A percentile compares a stretch with the other conserved stretches of the same genome.
phyloP scores from a whole-genome alignment of 2,797 vertebrate species.

The Rhynchonycteris naso region DNA sequence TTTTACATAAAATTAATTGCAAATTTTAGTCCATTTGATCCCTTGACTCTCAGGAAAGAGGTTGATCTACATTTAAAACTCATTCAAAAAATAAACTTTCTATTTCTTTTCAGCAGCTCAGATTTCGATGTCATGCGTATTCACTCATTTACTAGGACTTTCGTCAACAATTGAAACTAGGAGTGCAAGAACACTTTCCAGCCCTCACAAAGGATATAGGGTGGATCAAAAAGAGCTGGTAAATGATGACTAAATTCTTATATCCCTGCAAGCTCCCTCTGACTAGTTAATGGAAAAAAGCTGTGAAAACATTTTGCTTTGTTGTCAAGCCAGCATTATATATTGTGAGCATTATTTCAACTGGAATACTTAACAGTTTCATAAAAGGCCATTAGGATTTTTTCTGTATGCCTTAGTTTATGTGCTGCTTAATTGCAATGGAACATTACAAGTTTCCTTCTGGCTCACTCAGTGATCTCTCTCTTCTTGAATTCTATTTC shows the following conservation, averaged over 20 bases:
- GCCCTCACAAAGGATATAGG: not conserved
- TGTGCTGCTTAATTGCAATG: constrained; percentile 72
- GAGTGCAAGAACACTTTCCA: constrained; percentile 11
- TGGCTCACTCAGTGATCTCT: constrained; percentile 65
- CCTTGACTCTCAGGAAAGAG: constrained; percentile 24
- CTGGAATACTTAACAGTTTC: constrained; percentile 51
- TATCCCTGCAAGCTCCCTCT: constrained; percentile 3
- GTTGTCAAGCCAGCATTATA: constrained; percentile 18
- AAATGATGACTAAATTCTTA: constrained; percentile 48
- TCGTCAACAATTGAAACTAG: not conserved
- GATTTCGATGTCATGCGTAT: not conserved
- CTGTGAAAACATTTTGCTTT: constrained; percentile 39
- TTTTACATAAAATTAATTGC: not conserved
- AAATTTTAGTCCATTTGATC: not conserved
- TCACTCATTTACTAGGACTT: not conserved
- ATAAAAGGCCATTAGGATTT: constrained; percentile 58
- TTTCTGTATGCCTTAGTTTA: constrained; percentile 52
- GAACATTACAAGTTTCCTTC: constrained; percentile 56
- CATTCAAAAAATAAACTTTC: not conserved
- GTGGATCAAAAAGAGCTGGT: constrained; percentile 49
- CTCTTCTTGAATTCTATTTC: constrained; percentile 70
- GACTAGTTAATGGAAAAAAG: constrained; percentile 58
- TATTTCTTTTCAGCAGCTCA: constrained; percentile 8
- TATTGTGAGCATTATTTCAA: constrained; percentile 47
- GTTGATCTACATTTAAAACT: not conserved